Evolutionary conservation across 2,113 vertebrate species (phyloP).

Genomic region (Elanoides forficatus): DNA sequence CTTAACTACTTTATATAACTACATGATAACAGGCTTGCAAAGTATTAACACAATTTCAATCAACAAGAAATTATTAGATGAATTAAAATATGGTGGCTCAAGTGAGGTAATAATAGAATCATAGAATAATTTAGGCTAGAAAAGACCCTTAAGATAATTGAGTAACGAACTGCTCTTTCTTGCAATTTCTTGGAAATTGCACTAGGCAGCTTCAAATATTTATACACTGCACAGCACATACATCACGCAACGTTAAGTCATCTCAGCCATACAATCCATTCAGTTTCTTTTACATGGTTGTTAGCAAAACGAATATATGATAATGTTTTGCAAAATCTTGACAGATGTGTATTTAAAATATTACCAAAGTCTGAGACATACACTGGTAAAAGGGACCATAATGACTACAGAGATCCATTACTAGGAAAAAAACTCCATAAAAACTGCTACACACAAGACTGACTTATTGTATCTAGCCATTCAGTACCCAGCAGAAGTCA

Average conservation of each 20-base stretch:
- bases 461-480: neutral
- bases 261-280: neutral
- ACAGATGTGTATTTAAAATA: neutral
- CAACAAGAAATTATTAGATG: neutral
- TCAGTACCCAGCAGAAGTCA: neutral
- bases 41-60: neutral
- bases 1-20: neutral
- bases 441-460: neutral
- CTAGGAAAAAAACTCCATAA: neutral
- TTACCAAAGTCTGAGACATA: neutral
- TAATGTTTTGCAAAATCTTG: neutral
- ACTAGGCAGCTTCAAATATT: neutral
- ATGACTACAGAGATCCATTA: neutral
- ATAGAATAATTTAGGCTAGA: neutral
- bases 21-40: neutral
- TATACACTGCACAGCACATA: neutral
- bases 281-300: neutral
- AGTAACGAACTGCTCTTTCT: neutral
- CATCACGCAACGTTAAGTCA: neutral
- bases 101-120: neutral
- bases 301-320: neutral
- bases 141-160: neutral
- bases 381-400: neutral
- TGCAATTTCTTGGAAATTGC: neutral
- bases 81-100: neutral